Conservation (phyloP, 1,140 invertebrate species). For the Drosophila lini region DNA sequence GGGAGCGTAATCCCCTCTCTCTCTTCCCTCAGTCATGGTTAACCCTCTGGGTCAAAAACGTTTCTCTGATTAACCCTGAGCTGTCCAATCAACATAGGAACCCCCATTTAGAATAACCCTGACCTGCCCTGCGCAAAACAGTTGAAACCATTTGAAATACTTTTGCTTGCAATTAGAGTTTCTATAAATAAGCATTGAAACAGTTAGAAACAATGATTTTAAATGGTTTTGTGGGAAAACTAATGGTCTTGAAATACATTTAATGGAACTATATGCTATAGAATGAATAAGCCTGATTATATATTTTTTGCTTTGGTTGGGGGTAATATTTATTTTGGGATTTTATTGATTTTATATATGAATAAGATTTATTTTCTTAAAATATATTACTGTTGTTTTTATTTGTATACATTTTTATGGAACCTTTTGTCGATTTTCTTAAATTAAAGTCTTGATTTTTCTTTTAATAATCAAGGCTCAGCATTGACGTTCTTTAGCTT, state of each 20-base stretch:
- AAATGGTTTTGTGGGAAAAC: neutral
- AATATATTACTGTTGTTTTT: neutral
- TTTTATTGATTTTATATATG: no score
- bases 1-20: slow-evolving; percentile 17
- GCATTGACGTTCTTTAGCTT: no score
- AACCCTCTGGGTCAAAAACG: slow-evolving; percentile 41
- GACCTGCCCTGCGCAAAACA: slow-evolving; percentile 54
- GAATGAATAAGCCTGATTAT: no score
- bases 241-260: slow-evolving; percentile 1
- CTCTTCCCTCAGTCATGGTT: neutral
- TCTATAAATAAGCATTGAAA: neutral
- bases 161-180: slow-evolving; percentile 5
- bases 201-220: neutral
- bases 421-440: neutral
- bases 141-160: slow-evolving; percentile 15
- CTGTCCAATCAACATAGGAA: slow-evolving; percentile 43
- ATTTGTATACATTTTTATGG: neutral
- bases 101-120: slow-evolving; percentile 64
- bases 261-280: neutral
- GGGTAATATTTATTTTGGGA: neutral
- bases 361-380: neutral
- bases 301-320: neutral
- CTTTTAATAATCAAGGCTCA: neutral
- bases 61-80: slow-evolving; percentile 68
- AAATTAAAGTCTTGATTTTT: neutral